Percentiles rank a stretch among this genome's conserved stretches.
Evolutionary conservation across 2,797 vertebrate genomes (phyloP).

Genomic region (Brachyalestes nurse): DNA sequence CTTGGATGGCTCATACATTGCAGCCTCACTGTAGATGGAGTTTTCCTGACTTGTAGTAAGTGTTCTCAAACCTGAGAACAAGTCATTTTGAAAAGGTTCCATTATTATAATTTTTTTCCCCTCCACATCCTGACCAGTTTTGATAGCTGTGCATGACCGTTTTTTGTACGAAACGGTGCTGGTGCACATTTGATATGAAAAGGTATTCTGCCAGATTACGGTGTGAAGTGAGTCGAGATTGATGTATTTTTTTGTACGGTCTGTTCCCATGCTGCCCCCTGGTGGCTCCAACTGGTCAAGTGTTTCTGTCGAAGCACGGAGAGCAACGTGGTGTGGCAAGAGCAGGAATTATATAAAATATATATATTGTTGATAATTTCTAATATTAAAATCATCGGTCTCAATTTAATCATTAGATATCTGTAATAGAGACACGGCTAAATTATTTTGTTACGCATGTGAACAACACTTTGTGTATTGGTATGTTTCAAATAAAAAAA

Average conservation of each 20-base stretch:
- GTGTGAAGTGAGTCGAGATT: not conserved
- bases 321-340: not conserved
- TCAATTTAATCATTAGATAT: conserved; percentile 40
- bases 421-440: conserved; percentile 51
- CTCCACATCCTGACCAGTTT: not conserved
- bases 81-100: too few species aligned
- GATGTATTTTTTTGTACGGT: not conserved
- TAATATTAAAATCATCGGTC: conserved; percentile 36
- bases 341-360: conserved; percentile 13
- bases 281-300: conserved; percentile 21
- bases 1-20: too few species aligned
- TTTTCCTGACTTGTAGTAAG: too few species aligned
- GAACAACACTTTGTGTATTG: conserved; percentile 63
- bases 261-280: conserved; percentile 11
- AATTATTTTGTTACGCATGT: conserved; percentile 66
- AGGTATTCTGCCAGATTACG: not conserved
- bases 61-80: too few species aligned
- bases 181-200: not conserved
- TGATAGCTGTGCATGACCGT: conserved; percentile 8
- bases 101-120: too few species aligned
- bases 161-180: not conserved
- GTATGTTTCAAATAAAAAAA: conserved; percentile 65
- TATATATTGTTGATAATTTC: conserved; percentile 34
- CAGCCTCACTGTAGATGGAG: too few species aligned
- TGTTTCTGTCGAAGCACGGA: conserved; percentile 19